Evolutionary conservation across 2,797 vertebrate genomes (phyloP).

Genomic region (Petrocephalus sullivani): DNA sequence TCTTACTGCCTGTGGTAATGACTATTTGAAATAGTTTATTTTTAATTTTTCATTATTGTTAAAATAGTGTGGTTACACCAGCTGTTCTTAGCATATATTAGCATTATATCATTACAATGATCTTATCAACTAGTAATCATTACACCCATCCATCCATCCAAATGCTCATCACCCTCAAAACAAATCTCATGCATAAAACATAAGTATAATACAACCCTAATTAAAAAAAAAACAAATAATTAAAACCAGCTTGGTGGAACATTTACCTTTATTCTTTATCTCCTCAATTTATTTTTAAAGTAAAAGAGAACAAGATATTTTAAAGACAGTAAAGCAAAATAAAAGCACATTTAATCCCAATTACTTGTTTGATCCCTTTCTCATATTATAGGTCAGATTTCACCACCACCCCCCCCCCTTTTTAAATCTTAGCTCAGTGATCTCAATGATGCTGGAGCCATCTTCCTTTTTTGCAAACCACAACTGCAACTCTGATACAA

Average conservation of each 20-base stretch:
- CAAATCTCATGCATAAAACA: background rate
- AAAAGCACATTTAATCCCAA: conserved; percentile 3
- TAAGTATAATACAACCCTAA: background rate
- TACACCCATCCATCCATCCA: background rate
- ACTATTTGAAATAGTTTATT: background rate
- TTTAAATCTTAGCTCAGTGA: background rate
- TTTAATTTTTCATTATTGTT: background rate
- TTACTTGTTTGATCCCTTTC: background rate
- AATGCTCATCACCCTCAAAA: background rate
- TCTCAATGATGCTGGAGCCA: background rate
- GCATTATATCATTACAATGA: background rate
- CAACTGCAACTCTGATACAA: background rate
- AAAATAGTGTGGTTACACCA: background rate
- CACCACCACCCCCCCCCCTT: background rate
- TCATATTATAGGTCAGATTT: background rate
- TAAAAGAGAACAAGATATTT: conserved; percentile 10
- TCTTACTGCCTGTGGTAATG: background rate
- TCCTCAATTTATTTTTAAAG: background rate
- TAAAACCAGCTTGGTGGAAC: conserved; percentile 3
- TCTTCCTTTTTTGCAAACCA: background rate
- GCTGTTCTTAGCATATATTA: background rate
- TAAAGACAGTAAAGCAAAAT: conserved; percentile 11
- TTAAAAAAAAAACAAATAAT: background rate
- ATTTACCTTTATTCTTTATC: conserved; percentile 12
- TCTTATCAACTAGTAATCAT: background rate